Conservation (phyloP, 1,140 invertebrate species). For the Hyles euphorbiae region DNA sequence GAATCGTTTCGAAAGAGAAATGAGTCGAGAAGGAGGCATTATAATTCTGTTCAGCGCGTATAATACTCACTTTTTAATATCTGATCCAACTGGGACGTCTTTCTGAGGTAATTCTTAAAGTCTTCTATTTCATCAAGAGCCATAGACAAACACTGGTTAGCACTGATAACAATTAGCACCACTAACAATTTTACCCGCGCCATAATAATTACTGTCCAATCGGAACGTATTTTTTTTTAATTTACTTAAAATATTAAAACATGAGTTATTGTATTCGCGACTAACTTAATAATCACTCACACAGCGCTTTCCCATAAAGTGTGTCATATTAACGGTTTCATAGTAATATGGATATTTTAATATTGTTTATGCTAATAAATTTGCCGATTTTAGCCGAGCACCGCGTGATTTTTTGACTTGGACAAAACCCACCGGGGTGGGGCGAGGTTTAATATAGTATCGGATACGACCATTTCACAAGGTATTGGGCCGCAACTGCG, state of each 20-base stretch:
- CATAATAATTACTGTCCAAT: constrained; percentile 18
- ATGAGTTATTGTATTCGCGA: constrained; percentile 12
- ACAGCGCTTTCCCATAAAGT: constrained; percentile 26
- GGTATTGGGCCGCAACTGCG: constrained; percentile 54
- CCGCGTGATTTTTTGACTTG: constrained; percentile 43
- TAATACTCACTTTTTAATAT: constrained; percentile 59
- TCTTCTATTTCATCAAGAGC: constrained; percentile 57
- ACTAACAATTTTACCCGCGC: constrained; percentile 35
- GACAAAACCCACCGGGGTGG: constrained; percentile 64
- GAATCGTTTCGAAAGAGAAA: too few species aligned
- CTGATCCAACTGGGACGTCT: constrained; percentile 58
- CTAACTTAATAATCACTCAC: constrained; percentile 15
- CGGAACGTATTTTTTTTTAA: too few species aligned
- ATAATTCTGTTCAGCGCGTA: too few species aligned
- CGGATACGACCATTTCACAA: constrained; percentile 73
- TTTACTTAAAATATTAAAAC: not conserved
- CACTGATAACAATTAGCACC: constrained; percentile 41
- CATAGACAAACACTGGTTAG: constrained; percentile 49
- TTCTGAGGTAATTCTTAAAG: constrained; percentile 54
- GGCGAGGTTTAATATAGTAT: constrained; percentile 66
- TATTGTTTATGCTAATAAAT: constrained; percentile 3
- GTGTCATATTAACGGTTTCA: constrained; percentile 46
- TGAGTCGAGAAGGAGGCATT: too few species aligned
- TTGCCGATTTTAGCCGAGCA: constrained; percentile 8
- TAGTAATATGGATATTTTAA: constrained; percentile 9